Conservation (phyloP, 1,140 invertebrate species). For the Euschistus heros region DNA sequence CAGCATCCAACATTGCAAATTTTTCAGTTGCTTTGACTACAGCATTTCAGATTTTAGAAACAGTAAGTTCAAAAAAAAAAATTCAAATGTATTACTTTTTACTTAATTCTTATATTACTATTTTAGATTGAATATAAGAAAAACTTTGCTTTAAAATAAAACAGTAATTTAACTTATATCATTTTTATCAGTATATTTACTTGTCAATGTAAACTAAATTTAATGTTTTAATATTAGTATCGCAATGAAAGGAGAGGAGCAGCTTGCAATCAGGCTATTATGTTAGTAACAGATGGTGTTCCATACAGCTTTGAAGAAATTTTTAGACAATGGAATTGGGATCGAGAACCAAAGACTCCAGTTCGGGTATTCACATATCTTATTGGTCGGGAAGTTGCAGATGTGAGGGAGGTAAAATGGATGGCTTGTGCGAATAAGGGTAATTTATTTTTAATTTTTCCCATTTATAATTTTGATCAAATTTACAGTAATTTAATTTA, state of each 20-base stretch:
- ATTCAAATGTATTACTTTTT: too few species aligned
- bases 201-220: too few species aligned
- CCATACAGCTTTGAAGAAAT: slow-evolving; percentile 87
- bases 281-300: slow-evolving; percentile 96
- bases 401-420: slow-evolving; percentile 81
- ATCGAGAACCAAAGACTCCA: slow-evolving; percentile 54
- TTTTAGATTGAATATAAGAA: too few species aligned
- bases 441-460: background rate
- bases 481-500: background rate
- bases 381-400: slow-evolving; percentile 88
- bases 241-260: slow-evolving; percentile 35
- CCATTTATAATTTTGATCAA: background rate
- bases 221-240: slow-evolving; percentile 28
- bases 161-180: too few species aligned
- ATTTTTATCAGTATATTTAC: too few species aligned
- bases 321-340: slow-evolving; percentile 80
- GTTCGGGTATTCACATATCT: slow-evolving; percentile 95
- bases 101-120: too few species aligned
- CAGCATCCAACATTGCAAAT: slow-evolving; percentile 84
- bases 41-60: slow-evolving; percentile 76
- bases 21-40: slow-evolving; percentile 80
- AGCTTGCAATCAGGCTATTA: slow-evolving; percentile 86
- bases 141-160: too few species aligned
- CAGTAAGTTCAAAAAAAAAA: slow-evolving; percentile 34
- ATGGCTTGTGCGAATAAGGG: slow-evolving; percentile 87